phyloP scores from a whole-genome alignment of 2,888 invertebrate species.

The Pseudeuparius sepicola region DNA sequence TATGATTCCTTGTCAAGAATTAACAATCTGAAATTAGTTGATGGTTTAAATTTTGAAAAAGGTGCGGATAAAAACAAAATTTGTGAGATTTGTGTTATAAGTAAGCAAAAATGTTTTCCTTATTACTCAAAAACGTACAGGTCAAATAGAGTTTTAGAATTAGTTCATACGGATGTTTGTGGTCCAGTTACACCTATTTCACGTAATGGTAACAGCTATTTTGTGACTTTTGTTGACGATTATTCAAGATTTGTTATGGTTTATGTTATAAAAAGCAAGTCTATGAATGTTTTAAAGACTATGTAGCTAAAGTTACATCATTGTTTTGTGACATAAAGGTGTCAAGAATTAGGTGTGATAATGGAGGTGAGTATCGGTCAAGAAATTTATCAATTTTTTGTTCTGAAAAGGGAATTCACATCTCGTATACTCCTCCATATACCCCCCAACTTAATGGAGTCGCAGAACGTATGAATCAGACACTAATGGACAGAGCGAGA shows the following conservation, averaged over 20 bases:
- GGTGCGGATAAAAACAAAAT: constrained; percentile 3
- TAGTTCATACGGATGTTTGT: too few relatives aligned
- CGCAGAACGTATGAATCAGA: too few relatives aligned
- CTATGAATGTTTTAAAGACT: neutral
- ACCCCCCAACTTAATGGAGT: too few relatives aligned
- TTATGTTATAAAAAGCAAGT: constrained; percentile 1
- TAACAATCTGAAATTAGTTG: constrained; percentile 11
- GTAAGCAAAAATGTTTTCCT: constrained; percentile 15
- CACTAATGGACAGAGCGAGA: too few relatives aligned
- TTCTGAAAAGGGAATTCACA: constrained; percentile 5
- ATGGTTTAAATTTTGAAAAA: constrained; percentile 9
- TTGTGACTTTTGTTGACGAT: constrained; percentile 5
- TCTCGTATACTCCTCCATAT: too few relatives aligned
- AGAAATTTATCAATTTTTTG: constrained; percentile 10
- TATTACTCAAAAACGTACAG: constrained; percentile 11
- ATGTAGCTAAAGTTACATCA: constrained; percentile 7
- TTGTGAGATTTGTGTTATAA: constrained; percentile 16
- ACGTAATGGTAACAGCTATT: constrained; percentile 4
- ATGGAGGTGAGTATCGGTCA: too few relatives aligned
- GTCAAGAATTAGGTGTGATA: too few relatives aligned
- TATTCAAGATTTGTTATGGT: constrained; percentile 9
- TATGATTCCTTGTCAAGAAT: constrained; percentile 10
- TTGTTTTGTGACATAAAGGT: constrained; percentile 9
- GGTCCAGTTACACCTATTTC: too few relatives aligned
- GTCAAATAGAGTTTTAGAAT: too few relatives aligned